Base-by-base conservation (phyloP, 1,140 invertebrate species). In the Hycleus phaleratus region DNA sequence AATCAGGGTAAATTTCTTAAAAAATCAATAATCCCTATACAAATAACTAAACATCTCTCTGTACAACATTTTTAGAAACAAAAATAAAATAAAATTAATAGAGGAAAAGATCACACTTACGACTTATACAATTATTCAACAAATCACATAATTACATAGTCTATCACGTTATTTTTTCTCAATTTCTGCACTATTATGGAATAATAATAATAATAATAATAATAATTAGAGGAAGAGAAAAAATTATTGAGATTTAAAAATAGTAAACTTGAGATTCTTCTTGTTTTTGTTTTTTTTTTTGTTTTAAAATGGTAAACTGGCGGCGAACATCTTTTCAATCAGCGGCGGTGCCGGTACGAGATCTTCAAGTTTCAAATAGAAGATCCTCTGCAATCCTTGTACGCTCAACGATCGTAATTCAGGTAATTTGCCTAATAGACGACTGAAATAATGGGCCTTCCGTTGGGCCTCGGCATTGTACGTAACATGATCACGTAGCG, bases 261-360 rank as follows among this genome's bases (percentile, higher is more conserved):
- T 39, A 39, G 10, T 39, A 39, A 6, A 39, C 10, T 7, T 39
- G 10, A 7, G 6, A 39, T 39, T 39, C 6, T 39, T 44, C 12
- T 24, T 53, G 12, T 40, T 10, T 40, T 25, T 24, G 12, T 54
- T 40, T 38, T 1, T 1, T 10, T 38, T 49, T 11, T 44, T 26
- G 38, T 2, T 50, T 78, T 85, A 96, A 76, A 96, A 97, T 49
- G 94, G 93, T 68, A 97, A 80, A 77, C 88, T 94, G 68, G 91
- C 88, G 61, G 91, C 88, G 73, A 95, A 96, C 88, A 96, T 91
- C 66, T 90, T 93, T 75, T 96, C 92, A 65, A 97, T 95, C 58
- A 93, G 81, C 0, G 92, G 88, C 18, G 94, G 93, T 40, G 92
- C 88, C 5, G 91, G 90, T 46, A 94, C 91, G 62, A 94, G 77